Percentiles rank a stretch among this genome's conserved stretches.
phyloP scores from a whole-genome alignment of 2,797 vertebrate species.

The Cyprinodon diabolis region DNA sequence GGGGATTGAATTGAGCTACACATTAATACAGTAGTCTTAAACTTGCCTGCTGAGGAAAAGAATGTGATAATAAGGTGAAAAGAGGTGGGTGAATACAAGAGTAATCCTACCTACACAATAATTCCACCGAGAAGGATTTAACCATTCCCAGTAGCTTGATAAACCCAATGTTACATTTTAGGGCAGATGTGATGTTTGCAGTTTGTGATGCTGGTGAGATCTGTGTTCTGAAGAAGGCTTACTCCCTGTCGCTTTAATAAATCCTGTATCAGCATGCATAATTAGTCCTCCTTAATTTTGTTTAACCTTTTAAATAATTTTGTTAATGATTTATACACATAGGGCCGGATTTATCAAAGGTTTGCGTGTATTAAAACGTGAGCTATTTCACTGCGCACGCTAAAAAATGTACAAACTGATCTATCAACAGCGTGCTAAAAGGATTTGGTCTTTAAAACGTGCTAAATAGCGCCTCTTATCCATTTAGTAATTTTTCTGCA shows the following conservation, averaged over 20 bases:
- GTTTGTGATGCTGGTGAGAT: slow-evolving; percentile 38
- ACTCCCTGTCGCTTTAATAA: slow-evolving; percentile 85
- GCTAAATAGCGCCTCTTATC: no score
- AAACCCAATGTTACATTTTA: slow-evolving; percentile 63
- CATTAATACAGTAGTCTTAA: slow-evolving; percentile 76
- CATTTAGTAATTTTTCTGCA: no score
- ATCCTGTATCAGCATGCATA: slow-evolving; percentile 85
- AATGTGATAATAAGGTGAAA: slow-evolving; percentile 64
- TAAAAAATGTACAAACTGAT: no score
- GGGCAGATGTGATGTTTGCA: slow-evolving; percentile 33
- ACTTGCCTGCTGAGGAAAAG: slow-evolving; percentile 56
- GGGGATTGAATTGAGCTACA: slow-evolving; percentile 66
- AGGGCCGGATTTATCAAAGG: no score
- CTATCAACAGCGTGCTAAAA: no score
- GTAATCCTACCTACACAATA: slow-evolving; percentile 78
- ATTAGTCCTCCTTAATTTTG: slow-evolving; percentile 85
- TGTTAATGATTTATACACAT: slow-evolving; percentile 94
- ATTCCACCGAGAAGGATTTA: slow-evolving; percentile 71
- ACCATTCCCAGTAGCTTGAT: slow-evolving; percentile 74
- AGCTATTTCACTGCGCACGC: no score
- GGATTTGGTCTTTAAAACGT: no score
- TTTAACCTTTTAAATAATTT: slow-evolving; percentile 89
- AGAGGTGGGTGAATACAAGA: slow-evolving; percentile 60
- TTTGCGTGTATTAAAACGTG: no score
- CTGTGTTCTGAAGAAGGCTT: slow-evolving; percentile 27